Evolutionary conservation across 2,797 vertebrate species (phyloP), one percentile per base, ranked within the genome.

Genomic region (Lepus townsendii): DNA sequence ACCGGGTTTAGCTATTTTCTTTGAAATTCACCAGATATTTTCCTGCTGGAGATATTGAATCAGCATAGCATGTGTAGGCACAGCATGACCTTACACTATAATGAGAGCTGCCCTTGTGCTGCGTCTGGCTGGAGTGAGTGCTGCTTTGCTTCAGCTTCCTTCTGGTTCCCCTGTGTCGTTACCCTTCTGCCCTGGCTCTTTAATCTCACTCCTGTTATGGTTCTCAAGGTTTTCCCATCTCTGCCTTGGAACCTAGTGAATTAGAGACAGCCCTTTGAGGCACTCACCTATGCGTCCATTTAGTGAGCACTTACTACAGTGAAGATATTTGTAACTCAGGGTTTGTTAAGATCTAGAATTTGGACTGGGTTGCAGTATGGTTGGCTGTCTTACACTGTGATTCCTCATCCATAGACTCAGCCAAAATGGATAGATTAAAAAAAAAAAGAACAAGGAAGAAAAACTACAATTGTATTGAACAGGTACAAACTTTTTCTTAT

Each of bases 21-120:
- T 89, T 87, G 75, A 95, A 95, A 97, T 94, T 87, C 83, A 82
- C 50, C 76, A 82, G 86, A 57, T 89, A 76, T 86, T 91, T 88
- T 96, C 93, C 75, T 93, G 69, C 72, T 91, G 72, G 54, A 87
- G 89, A 78, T 93, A 80, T 2, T 72, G 57, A 93, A 68, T 95
- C 80, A 80, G 68, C 93, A 66, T 42, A 50, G 32, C 69, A 22
- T 30, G 14, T 52, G n/a, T 54, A 69, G 86, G 27, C 75, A 87
- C 32, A 65, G 57, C 76, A n/a, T 68, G 84, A 75, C 75, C 91
- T 92, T 24, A 10, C 30, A 72, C 69, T 78, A 7, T 54, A 90
- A 65, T 38, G 35, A 94, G 83, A 94, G 86, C 68, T 92, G 42
- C 20, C 47, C 52, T n/a, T 32, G 27, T 62, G 50, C 13, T 84